Conservation (phyloP, 2,888 invertebrate genomes). For the Xanthostigma xanthostigma region DNA sequence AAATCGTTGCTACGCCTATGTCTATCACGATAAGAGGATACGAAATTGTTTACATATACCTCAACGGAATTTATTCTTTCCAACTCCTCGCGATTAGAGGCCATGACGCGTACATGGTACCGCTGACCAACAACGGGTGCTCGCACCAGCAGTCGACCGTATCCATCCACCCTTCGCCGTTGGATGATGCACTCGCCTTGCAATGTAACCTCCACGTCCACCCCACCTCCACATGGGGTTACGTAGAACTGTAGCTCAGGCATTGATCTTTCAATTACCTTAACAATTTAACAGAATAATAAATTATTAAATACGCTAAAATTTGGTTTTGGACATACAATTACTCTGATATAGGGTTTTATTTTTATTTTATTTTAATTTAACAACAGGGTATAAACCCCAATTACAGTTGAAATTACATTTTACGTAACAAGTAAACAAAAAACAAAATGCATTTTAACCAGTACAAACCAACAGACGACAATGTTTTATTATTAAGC, state of each 20-base stretch:
- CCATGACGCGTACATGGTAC: constrained; percentile 33
- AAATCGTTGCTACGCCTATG: too few species aligned
- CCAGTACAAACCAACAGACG: too few species aligned
- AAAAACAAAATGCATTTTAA: too few species aligned
- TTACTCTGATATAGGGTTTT: too few species aligned
- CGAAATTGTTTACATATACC: constrained; percentile 22
- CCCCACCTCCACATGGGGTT: constrained; percentile 38
- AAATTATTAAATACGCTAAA: too few species aligned
- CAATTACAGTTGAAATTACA: too few species aligned
- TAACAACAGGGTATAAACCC: too few species aligned
- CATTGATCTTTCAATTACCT: background rate
- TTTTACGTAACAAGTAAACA: too few species aligned
- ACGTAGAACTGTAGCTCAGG: constrained; percentile 26
- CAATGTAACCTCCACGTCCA: constrained; percentile 31
- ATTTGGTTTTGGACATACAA: too few species aligned
- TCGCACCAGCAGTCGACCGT: constrained; percentile 28
- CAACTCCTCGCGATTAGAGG: constrained; percentile 34
- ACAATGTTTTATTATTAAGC: too few species aligned
- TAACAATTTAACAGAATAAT: background rate
- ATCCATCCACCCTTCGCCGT: constrained; percentile 29
- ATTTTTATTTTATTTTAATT: too few species aligned
- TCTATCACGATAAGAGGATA: background rate
- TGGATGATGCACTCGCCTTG: constrained; percentile 25
- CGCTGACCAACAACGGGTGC: constrained; percentile 29
- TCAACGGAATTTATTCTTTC: constrained; percentile 34